Conservation (phyloP, 1,140 invertebrate species). For the Apocrypta bakeri region DNA sequence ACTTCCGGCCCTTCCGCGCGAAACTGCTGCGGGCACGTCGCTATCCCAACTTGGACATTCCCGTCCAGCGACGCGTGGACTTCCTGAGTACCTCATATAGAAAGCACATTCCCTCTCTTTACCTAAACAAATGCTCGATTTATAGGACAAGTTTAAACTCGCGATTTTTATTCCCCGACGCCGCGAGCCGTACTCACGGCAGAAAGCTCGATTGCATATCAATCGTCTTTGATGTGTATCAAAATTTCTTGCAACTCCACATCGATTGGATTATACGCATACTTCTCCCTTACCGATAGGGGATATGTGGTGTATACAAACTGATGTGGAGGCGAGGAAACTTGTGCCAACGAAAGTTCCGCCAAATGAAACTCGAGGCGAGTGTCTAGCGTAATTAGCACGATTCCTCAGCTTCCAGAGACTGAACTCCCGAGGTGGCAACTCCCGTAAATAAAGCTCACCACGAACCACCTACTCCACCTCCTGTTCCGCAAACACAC, state of each 20-base stretch:
- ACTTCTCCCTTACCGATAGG: too few relatives aligned
- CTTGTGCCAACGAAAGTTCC: not conserved
- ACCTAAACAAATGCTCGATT: not conserved
- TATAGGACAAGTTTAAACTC: not conserved
- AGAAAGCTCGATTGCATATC: too few relatives aligned
- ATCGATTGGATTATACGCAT: too few relatives aligned
- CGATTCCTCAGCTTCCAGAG: conserved; percentile 2
- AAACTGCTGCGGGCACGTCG: too few relatives aligned
- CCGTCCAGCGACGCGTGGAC: not conserved
- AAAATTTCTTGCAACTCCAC: conserved; percentile 9
- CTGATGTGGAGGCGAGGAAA: not conserved
- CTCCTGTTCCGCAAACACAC: too few relatives aligned
- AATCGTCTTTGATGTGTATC: not conserved
- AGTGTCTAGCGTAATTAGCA: not conserved
- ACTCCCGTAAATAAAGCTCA: conserved; percentile 11
- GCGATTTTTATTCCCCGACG: not conserved
- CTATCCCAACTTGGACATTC: not conserved
- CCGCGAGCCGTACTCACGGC: too few relatives aligned
- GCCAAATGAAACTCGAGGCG: not conserved
- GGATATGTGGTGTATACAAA: not conserved
- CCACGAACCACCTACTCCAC: not conserved
- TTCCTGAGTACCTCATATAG: too few relatives aligned
- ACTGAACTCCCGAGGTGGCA: not conserved
- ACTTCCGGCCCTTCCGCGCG: conserved; percentile 50
- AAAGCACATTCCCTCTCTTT: too few relatives aligned